Percentiles rank a stretch among this genome's conserved stretches.
Conservation (phyloP, 2,113 vertebrate species). For the Peromyscus maniculatus region DNA sequence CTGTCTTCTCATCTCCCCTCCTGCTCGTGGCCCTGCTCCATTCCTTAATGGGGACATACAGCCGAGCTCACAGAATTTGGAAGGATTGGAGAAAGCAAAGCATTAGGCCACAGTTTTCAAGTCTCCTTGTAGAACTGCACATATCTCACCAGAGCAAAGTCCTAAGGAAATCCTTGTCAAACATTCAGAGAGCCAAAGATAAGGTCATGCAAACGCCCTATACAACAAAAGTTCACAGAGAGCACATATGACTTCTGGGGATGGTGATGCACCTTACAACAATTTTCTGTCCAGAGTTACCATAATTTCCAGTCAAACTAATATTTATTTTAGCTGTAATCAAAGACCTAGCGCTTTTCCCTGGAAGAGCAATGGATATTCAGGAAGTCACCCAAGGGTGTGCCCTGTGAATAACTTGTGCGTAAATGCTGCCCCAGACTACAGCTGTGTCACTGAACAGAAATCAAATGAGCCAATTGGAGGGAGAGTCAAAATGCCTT, state of each 20-base stretch:
- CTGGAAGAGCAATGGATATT: neutral
- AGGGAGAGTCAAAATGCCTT: neutral
- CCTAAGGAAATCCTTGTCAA: neutral
- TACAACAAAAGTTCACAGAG: neutral
- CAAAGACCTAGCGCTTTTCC: neutral
- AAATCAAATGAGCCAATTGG: neutral
- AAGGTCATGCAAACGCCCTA: neutral
- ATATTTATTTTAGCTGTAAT: neutral
- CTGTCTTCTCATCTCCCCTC: neutral
- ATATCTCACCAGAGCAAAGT: neutral
- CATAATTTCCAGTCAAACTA: neutral
- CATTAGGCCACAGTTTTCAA: neutral
- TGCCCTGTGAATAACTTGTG: neutral
- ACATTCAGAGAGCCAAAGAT: neutral
- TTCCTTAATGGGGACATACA: neutral
- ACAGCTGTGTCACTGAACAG: neutral
- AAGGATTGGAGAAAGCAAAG: neutral
- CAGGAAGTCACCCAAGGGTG: neutral
- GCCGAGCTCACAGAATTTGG: neutral
- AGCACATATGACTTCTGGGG: neutral
- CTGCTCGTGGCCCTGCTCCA: accelerated
- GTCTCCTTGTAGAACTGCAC: neutral
- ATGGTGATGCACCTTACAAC: neutral
- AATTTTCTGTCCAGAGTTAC: neutral
- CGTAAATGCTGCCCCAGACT: neutral